phyloP scores from a whole-genome alignment of 2,888 invertebrate species.

The Zygaena filipendulae region DNA sequence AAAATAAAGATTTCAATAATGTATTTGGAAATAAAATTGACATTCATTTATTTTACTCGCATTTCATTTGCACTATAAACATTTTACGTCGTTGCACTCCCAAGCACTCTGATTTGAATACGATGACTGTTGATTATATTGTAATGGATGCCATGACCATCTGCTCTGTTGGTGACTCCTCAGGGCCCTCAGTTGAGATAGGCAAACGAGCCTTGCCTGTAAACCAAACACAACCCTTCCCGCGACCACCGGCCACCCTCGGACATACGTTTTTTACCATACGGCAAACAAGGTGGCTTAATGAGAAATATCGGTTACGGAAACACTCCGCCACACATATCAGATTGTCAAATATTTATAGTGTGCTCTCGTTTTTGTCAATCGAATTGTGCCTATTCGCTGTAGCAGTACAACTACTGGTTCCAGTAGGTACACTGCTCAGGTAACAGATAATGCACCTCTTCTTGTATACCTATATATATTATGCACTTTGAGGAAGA shows the following conservation, averaged over 20 bases:
- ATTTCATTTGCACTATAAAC: too few species aligned
- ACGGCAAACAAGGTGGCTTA: slow-evolving; percentile 47
- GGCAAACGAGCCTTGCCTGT: slow-evolving; percentile 26
- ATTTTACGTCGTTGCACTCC: too few species aligned
- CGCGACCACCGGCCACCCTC: slow-evolving; percentile 39
- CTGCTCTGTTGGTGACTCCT: slow-evolving; percentile 56
- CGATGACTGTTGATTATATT: slow-evolving; percentile 56
- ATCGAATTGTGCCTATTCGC: too few species aligned
- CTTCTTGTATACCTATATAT: too few species aligned
- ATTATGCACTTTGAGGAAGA: too few species aligned
- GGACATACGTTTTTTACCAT: slow-evolving; percentile 55
- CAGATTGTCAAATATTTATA: slow-evolving; percentile 52
- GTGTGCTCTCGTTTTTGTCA: slow-evolving; percentile 28
- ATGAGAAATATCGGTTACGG: slow-evolving; percentile 66
- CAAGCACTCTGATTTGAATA: slow-evolving; percentile 62
- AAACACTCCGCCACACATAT: slow-evolving; percentile 50
- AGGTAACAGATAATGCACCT: too few species aligned
- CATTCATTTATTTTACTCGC: too few species aligned
- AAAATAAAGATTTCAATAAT: too few species aligned
- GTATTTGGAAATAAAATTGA: too few species aligned
- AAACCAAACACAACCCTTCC: slow-evolving; percentile 50
- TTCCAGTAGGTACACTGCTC: too few species aligned
- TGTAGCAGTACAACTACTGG: too few species aligned
- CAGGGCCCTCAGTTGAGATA: slow-evolving; percentile 29
- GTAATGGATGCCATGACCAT: slow-evolving; percentile 57